Evolutionary conservation across 2,797 vertebrate genomes (phyloP), one percentile per base, ranked within the genome.

Genomic region (Allobates femoralis): DNA sequence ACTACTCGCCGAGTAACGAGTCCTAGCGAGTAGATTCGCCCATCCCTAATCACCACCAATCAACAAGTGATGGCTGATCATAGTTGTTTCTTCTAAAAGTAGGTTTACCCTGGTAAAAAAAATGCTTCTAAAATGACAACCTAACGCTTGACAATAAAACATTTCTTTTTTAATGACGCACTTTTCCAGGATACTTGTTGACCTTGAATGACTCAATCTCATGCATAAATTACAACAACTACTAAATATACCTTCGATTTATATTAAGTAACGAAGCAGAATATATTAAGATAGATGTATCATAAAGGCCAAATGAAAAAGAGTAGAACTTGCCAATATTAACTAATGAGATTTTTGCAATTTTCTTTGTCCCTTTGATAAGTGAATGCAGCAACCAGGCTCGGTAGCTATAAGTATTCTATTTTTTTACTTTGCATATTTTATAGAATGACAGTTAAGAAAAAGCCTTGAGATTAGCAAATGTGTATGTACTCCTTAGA

Each of bases 241-340:
- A 46, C 67, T 34, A 75, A 83, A 76, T 71, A 64, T 53, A 37
- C 66, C 51, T 46, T 78, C 34, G 46, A 78, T 64, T 67, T 78
- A 78, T 67, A 78, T 69, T 69, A 78, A 69, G 66, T 77, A 85
- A 76, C 62, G 66, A 37, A 26, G n/a, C 19, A 19, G 60, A 78
- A 78, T 67, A 85, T 34, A 64, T 78, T 77, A 18, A 10, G 19
- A 19, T 4, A 71, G 19, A 71, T 37, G 14, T 73, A 73, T 71
- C 32, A 71, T 1, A 71, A 41, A 3, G 37, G 32, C n/a, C 5
- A 19, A 73, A 73, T 7, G 21, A 5, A 73, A 23, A 46, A 23
- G 69, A 15, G 19, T 21, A n/a, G 37, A 12, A 46, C 69, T 46
- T n/a, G 69, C 21, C 66, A 69, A 69, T 34, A 69, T 69, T 19